Percentiles rank a stretch among this genome's conserved stretches.
Evolutionary conservation across 2,797 vertebrate genomes (phyloP).

Genomic region (Selene dorsalis): DNA sequence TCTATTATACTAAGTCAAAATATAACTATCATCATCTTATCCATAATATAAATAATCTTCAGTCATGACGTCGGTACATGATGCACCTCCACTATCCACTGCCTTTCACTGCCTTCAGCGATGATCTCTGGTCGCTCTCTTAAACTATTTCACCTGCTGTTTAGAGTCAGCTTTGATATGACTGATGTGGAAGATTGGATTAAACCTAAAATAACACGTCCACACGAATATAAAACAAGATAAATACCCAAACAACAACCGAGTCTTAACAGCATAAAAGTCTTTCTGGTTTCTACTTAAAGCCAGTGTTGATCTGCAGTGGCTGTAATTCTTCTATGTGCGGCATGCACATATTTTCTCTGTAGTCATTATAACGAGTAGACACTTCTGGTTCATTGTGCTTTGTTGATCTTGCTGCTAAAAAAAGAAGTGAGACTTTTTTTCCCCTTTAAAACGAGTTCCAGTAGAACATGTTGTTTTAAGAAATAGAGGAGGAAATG

Average conservation of each 20-base stretch:
- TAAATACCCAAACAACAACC: too few species aligned
- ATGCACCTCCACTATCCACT: too few species aligned
- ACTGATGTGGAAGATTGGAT: background rate
- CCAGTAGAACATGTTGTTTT: background rate
- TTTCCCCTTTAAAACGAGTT: background rate
- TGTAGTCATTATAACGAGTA: too few species aligned
- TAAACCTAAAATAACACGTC: background rate
- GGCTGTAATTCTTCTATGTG: background rate
- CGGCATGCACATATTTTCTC: too few species aligned
- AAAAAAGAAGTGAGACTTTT: background rate
- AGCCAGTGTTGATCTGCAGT: background rate
- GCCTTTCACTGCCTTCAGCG: background rate
- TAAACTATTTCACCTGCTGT: background rate
- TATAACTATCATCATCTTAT: background rate
- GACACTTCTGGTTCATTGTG: background rate
- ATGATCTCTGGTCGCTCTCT: background rate
- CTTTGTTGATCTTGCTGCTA: background rate
- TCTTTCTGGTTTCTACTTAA: background rate
- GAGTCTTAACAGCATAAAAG: background rate
- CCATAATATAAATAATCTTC: constrained; percentile 25
- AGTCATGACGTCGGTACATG: background rate
- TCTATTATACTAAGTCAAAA: constrained; percentile 11
- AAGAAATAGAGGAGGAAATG: background rate
- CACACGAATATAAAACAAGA: background rate
- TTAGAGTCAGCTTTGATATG: background rate